Base-by-base conservation (phyloP, 1,140 invertebrate genomes). In the Drosophila arizonae region DNA sequence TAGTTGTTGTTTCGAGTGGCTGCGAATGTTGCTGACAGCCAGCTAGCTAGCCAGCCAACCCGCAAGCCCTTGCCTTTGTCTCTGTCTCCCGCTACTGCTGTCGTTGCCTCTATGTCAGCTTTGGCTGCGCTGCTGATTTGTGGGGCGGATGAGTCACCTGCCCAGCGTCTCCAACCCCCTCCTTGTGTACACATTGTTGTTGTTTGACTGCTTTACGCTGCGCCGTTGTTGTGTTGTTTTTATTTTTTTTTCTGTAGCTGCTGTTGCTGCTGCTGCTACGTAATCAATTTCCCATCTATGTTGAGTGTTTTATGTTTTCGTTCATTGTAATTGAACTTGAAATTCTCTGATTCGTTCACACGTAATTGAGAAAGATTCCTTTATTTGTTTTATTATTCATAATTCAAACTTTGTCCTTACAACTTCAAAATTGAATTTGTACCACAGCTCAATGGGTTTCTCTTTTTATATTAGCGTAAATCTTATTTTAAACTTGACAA, bases 121-220 rank as follows among this genome's bases (percentile, higher is more conserved):
- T 62, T 76, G 69, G 36, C 33, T 62, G 61, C 26, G 61, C 63
- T 69, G 68, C 48, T 67, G 52, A 51, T 68, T 79, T 52, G 70
- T 67, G 71, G 84, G 84, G 84, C 84, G 84, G 79, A 88, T 89
- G 86, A 82, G 72, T 81, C 76, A 90, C 79, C 78, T 87, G 76
- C 79, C 62, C 66, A 60, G 58, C 67, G 72, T 79, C 74, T 67
- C 71, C 73, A 63, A 71, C 74, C 84, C 76, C 61, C 79, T 63
- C 60, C 21, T 28, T 52, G 65, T 26, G 61, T 57, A 66, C 36
- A 69, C 30, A 50, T 72, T 80, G 81, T 85, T 85, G 80, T 84
- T 80, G 81, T 77, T 85, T 72, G 77, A 77, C 77, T 75, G 39
- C 71, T 77, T 79, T 77, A 50, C 55, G 55, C 10, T 63, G 41